These are phyloP conservation scores for Catharus minimus DNA, from an alignment of 2,113 vertebrate genomes.

Conservation along the genomic window DNA sequence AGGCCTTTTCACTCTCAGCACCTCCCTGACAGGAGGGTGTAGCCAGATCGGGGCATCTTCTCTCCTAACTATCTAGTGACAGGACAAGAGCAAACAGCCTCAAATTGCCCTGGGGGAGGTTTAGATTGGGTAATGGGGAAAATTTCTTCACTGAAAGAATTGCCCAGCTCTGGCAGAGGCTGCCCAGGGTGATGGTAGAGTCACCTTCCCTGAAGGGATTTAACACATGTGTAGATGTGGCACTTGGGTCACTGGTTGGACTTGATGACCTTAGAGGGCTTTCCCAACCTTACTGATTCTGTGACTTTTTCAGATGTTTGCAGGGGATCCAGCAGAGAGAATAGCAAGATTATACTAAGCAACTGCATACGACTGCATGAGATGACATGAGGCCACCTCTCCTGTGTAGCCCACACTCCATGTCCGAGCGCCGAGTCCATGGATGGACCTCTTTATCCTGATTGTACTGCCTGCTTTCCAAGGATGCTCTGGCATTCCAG, in stretches of 20 bases:
- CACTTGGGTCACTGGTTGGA: neutral
- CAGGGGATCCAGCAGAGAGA: neutral
- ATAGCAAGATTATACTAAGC: neutral
- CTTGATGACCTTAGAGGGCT: neutral
- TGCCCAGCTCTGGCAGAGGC: neutral
- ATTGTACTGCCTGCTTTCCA: fast-evolving
- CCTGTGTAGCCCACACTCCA: fast-evolving
- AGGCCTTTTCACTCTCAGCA: neutral
- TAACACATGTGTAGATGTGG: neutral
- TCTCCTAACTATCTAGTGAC: neutral
- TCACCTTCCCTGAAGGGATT: neutral
- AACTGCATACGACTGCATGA: fast-evolving
- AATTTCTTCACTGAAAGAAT: neutral
- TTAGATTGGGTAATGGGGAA: neutral
- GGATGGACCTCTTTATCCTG: neutral
- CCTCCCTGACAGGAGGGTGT: neutral
- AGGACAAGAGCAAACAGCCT: neutral
- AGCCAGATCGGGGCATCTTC: neutral
- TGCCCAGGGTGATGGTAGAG: neutral
- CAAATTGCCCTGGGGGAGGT: neutral
- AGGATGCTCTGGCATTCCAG: neutral
- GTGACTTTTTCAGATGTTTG: neutral
- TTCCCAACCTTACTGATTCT: neutral
- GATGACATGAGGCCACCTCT: neutral
- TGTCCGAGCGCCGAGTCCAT: fast-evolving